Evolutionary conservation across 2,888 invertebrate genomes (phyloP), one percentile per base, ranked within the genome.

Genomic region (Aethes cnicana): DNA sequence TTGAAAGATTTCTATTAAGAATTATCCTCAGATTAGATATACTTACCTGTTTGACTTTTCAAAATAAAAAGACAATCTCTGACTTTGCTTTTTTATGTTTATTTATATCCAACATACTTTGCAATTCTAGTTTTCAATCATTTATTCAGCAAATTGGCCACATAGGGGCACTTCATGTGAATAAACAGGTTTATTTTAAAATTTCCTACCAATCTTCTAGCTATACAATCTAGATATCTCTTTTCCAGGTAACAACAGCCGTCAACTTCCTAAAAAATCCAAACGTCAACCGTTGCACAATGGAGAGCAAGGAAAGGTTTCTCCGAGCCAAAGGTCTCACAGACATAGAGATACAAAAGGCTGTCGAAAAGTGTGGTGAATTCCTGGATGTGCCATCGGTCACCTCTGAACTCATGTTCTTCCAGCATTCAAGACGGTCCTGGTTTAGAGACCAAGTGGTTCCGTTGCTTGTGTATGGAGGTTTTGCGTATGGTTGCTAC

Each of bases 241-340:
- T 20, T 42, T 80, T 89, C 16, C 77, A 97, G 97, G 93, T 97
- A 55, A 92, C 92, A 62, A 96, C 96, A 8, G 97, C 97, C 3
- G 92, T 96, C 2, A 95, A 95, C 69, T 97, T 97, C 86, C 85
- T 97, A 43, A 93, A 94, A 76, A 97, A 97, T 84, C 94, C 95
- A n/a, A 95, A 94, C 76, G 96, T 97, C 1, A 91, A 92, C 43
- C 89, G 92, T 60, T 95, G 95, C 64, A 93, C 96, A 0, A 72
- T 95, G 46, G 91, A 92, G 49, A 95, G 96, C 75, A 96, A 95
- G 69, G 94, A 95, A 73, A 91, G 93, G 57, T 96, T 96, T 79
- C 90, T 96, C 1, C 91, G 92, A 59, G 91, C 92, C 68, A 96
- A 96, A 80, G 96, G 96, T 35, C 84, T 96, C 0, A 93, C 94